Evolutionary conservation across 2,113 vertebrate species (phyloP), one percentile per base, ranked within the genome.

Genomic region (Carassius carassius): DNA sequence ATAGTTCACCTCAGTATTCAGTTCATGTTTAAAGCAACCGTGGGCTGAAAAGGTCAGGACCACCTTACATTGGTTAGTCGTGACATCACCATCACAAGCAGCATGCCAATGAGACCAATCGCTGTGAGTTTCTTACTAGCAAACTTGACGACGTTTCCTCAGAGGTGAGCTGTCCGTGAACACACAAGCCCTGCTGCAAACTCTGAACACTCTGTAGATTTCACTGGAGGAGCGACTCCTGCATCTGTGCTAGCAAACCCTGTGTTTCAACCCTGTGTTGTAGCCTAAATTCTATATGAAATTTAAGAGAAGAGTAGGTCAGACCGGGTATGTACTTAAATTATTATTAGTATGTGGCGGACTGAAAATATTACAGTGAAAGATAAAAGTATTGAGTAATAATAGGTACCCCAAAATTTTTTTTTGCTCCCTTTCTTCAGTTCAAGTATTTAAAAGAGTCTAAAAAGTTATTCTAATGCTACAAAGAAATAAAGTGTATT

Each of bases 31-130:
- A 67, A 56, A 83, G 56, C 21, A 3, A 17, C 84, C 78, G 82
- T 60, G 69, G 41, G 65, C 75, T 91, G 91, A 92, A 90, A 94
- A 93, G 93, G 92, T 92, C 92, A 94, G 84, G 89, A 92, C 80
- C 86, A 41, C 83, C 82, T 88, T 81, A 41, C 82, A 65, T 90
- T 65, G 82, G 70, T 75, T n/a, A 80, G 82, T 37, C 87, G 88
- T 92, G 77, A 87, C 88, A 83, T 90, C 84, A 75, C 41, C 56
- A 56, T 13, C 29, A 82, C 85, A 90, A 91, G 86, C 87, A 82
- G 93, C 89, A 92, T 94, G 88, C 90, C 88, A 91, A 94, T 88
- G 5, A 78, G n/a, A 58, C 85, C 90, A 90, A 92, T 90, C 91
- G 91, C 85, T 85, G 83, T 87, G 86, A 86, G 74, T 79, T 81